Base-by-base conservation (phyloP, 2,113 vertebrate species). In the Anthoscopus minutus region DNA sequence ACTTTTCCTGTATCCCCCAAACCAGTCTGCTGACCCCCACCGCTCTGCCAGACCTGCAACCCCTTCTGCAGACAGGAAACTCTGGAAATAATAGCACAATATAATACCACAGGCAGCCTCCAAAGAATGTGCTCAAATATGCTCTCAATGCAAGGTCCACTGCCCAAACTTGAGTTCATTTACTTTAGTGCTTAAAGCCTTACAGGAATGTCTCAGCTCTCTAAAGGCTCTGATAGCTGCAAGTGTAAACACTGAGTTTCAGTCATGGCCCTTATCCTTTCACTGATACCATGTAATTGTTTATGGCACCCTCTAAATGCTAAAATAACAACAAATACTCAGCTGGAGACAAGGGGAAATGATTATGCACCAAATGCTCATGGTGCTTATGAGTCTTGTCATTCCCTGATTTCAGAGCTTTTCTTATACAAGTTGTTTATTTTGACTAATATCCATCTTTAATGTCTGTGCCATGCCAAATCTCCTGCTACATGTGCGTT, bases 161-260 rank as follows among this genome's bases (percentile, higher is more conserved):
- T 92, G 79, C 79, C 76, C 64, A 83, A 69, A 88, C 66, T 45
- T 31, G 11, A 86, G 54, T 71, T 94, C 81, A 92, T 93, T 96
- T 93, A 69, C 89, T 88, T 72, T 60, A 94, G 74, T 35, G 50
- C 61, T 96, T 88, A 89, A 86, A 86, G 62, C 12, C 62, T 92
- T 69, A 35, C 45, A 80, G 24, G 61, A 85, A 71, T 37, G 47
- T 54, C 78, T 91, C 57, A 40, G 54, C 66, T 89, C 74, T 93
- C 65, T 56, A 13, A 94, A 82, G 81, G 76, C 62, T 77, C 66
- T 53, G 72, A 89, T 30, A 89, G 79, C 58, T 86, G 40, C 27
- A 69, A 89, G 57, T 80, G 45, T 82, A 94, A 96, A 93, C 71
- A 86, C 16, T 31, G 79, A 65, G 58, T 62, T 94, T 83, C 66